Evolutionary conservation across 2,888 invertebrate genomes (phyloP).

Genomic region (Brachylomia viminalis): DNA sequence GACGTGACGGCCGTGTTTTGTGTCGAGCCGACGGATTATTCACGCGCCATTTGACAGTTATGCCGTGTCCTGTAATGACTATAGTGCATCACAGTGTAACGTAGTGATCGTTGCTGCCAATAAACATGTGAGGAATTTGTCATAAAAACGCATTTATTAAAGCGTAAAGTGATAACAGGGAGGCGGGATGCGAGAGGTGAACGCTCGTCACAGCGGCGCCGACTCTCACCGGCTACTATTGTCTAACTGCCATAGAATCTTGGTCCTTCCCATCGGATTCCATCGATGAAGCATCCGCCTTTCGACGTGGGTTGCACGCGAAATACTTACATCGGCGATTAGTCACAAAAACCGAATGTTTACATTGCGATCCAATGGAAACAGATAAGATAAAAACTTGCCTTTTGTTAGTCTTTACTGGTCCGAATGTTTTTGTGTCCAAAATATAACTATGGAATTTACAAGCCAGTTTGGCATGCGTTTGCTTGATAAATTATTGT

Average conservation of each 20-base stretch:
- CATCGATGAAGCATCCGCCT: constrained; percentile 86
- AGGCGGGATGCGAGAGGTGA: constrained; percentile 88
- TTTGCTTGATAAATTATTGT: constrained; percentile 77
- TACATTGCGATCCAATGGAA: constrained; percentile 77
- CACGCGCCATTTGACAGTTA: constrained; percentile 88
- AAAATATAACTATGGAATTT: constrained; percentile 72
- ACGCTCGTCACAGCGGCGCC: constrained; percentile 89
- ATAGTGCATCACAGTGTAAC: constrained; percentile 82
- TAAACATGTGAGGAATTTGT: constrained; percentile 77
- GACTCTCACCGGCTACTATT: constrained; percentile 89
- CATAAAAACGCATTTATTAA: constrained; percentile 66
- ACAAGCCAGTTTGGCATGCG: constrained; percentile 67
- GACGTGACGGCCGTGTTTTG: constrained; percentile 80
- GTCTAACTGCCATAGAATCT: constrained; percentile 90
- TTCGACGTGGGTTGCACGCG: constrained; percentile 84
- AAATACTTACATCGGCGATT: constrained; percentile 78
- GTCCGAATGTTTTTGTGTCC: constrained; percentile 63
- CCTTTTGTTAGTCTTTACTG: constrained; percentile 65
- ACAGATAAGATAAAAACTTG: constrained; percentile 83
- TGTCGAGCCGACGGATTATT: constrained; percentile 76
- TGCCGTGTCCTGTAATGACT: constrained; percentile 86
- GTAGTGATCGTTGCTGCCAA: constrained; percentile 81
- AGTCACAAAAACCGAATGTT: constrained; percentile 79
- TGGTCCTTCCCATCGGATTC: constrained; percentile 90
- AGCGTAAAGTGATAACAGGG: constrained; percentile 78